phyloP scores from a whole-genome alignment of 2,113 vertebrate genomes.

The Gallinago media region DNA sequence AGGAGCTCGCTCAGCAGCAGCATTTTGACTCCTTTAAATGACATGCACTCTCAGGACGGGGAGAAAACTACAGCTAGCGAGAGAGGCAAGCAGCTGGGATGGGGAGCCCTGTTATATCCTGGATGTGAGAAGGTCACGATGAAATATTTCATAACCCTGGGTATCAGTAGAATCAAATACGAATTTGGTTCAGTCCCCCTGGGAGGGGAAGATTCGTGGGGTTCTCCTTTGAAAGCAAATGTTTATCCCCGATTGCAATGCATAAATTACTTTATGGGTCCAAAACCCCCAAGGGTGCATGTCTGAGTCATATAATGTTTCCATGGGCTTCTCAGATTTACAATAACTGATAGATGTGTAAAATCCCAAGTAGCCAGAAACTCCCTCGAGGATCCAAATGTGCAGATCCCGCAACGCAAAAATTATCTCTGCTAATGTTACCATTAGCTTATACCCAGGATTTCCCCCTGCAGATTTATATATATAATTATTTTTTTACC shows the following conservation, averaged over 20 bases:
- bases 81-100: background rate
- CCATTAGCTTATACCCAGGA: background rate
- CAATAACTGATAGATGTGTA: background rate
- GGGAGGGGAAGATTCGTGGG: background rate
- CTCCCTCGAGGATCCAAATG: background rate
- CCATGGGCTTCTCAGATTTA: background rate
- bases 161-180: background rate
- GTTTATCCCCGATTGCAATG: background rate
- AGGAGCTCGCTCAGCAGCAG: accelerated
- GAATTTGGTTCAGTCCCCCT: background rate
- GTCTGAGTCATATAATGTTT: background rate
- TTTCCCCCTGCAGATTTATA: background rate
- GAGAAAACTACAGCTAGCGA: background rate
- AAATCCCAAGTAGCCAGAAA: slow-evolving; percentile 10
- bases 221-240: background rate
- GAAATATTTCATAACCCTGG: background rate
- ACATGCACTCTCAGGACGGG: background rate
- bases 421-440: background rate
- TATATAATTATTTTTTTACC: background rate
- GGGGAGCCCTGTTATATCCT: background rate
- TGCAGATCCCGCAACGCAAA: background rate
- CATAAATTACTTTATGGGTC: background rate
- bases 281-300: background rate
- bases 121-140: background rate
- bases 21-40: background rate